Evolutionary conservation across 2,113 vertebrate genomes (phyloP).

Genomic region (Dicaeum eximium): DNA sequence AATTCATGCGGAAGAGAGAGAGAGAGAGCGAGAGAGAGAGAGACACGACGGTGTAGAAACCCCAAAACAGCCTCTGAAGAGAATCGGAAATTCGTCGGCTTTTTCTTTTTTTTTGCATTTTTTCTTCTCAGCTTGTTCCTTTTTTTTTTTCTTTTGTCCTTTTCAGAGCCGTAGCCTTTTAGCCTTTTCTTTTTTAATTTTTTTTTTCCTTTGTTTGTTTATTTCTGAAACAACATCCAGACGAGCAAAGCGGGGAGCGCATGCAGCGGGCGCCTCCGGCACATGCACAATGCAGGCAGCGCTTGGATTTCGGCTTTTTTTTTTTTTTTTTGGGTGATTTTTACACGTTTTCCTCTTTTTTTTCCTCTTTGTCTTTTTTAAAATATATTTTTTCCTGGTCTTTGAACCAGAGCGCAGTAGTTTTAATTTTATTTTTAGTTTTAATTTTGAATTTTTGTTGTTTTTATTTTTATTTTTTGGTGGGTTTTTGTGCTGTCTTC

Average conservation of each 20-base stretch:
- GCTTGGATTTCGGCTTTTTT: background rate
- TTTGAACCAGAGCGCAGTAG: background rate
- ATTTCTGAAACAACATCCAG: conserved; percentile 26
- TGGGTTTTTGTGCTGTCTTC: no score
- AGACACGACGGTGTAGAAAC: conserved; percentile 66
- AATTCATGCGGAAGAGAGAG: conserved; percentile 74
- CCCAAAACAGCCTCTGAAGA: conserved; percentile 17
- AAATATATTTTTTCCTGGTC: no score
- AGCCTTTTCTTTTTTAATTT: no score
- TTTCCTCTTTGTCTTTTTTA: accelerated
- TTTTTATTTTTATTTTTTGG: no score
- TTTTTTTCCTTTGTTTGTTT: background rate
- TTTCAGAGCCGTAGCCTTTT: background rate
- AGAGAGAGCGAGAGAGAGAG: background rate
- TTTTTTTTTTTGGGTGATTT: background rate
- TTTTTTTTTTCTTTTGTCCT: background rate
- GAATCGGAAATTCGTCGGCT: background rate
- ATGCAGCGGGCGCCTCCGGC: conserved; percentile 35
- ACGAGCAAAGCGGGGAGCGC: conserved; percentile 17
- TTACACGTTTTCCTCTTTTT: background rate
- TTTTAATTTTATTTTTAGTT: accelerated
- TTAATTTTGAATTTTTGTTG: no score
- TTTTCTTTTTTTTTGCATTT: background rate
- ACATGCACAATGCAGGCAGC: conserved; percentile 10
- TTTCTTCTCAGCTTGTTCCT: background rate